A percentile compares a stretch with the other conserved stretches of the same genome.
Conservation (phyloP, 2,797 vertebrate species). For the Emydoidea blandingii region DNA sequence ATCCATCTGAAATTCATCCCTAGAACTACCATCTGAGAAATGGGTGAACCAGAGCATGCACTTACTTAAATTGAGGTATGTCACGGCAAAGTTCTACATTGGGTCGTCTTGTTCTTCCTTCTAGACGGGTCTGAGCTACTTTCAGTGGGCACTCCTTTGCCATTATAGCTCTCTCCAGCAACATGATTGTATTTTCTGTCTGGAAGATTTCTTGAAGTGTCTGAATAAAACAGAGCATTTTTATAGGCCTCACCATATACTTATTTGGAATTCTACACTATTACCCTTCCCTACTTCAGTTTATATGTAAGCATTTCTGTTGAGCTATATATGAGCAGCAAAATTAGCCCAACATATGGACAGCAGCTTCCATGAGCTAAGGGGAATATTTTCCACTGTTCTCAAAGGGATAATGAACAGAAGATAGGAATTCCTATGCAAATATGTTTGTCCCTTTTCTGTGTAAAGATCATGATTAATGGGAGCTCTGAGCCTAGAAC, state of each 20-base stretch:
- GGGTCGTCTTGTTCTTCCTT: conserved; percentile 70
- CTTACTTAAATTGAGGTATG: conserved; percentile 77
- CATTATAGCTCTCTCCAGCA: conserved; percentile 77
- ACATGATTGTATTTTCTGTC: conserved; percentile 78
- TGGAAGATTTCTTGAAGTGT: conserved; percentile 82
- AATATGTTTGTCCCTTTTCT: background rate
- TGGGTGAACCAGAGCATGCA: background rate
- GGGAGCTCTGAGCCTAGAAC: background rate
- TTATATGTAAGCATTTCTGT: background rate
- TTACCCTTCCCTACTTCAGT: background rate
- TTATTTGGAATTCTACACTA: background rate
- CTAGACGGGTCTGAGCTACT: conserved; percentile 78
- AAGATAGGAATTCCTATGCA: background rate
- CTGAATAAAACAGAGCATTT: conserved; percentile 42
- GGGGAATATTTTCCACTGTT: background rate
- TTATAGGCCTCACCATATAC: background rate
- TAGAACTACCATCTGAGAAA: background rate
- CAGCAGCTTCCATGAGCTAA: background rate
- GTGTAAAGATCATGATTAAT: background rate
- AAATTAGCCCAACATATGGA: background rate
- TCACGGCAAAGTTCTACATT: conserved; percentile 79
- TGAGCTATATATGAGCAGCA: background rate
- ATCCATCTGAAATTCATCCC: background rate
- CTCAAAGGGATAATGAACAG: background rate
- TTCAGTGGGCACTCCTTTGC: conserved; percentile 79